Evolutionary conservation across 2,797 vertebrate species (phyloP).

Genomic region (Mastacembelus armatus): DNA sequence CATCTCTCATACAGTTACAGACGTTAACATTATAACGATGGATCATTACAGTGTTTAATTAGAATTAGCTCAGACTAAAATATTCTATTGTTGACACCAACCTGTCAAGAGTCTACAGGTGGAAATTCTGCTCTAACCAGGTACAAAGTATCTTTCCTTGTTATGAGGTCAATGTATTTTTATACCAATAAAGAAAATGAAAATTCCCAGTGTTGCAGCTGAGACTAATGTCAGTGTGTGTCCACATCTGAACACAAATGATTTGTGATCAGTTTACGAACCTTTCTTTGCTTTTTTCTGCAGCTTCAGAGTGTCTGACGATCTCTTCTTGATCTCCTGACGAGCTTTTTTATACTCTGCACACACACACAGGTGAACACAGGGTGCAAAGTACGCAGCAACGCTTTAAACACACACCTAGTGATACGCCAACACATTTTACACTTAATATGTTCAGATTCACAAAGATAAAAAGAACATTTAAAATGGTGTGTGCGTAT

Average conservation of each 20-base stretch:
- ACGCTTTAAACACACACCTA: not conserved
- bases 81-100: not conserved
- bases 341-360: constrained; percentile 95
- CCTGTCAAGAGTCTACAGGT: not conserved
- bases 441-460: too few relatives aligned
- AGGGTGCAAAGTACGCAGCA: not conserved
- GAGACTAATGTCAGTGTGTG: too few relatives aligned
- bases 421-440: too few relatives aligned
- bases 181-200: too few relatives aligned
- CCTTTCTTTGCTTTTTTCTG: constrained; percentile 98
- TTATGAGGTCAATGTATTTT: too few relatives aligned
- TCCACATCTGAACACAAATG: too few relatives aligned
- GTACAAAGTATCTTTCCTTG: not conserved
- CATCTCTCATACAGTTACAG: not conserved
- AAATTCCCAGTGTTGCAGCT: too few relatives aligned
- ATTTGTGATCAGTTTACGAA: too few relatives aligned
- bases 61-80: not conserved
- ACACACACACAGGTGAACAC: not conserved
- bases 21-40: too few relatives aligned
- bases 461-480: too few relatives aligned
- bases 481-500: too few relatives aligned
- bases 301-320: constrained; percentile 92
- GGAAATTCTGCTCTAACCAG: too few relatives aligned
- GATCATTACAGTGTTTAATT: not conserved
- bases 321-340: constrained; percentile 96